These are phyloP conservation scores for Uromys caudimaculatus DNA, from an alignment of 2,797 vertebrate genomes.

Conservation along the genomic window DNA sequence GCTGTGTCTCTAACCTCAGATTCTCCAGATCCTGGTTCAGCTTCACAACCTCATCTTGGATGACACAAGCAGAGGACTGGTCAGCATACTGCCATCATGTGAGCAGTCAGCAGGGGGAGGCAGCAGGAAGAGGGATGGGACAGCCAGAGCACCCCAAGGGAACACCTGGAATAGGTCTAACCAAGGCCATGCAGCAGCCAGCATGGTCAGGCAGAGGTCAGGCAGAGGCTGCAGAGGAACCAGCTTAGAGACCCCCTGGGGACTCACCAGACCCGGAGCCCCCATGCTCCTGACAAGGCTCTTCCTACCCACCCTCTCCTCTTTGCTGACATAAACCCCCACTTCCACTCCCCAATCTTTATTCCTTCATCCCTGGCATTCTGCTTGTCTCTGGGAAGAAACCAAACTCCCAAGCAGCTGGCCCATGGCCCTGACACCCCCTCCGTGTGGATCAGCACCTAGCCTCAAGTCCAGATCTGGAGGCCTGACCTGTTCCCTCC, in stretches of 20 bases:
- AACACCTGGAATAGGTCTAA: neutral
- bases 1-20: constrained; percentile 43
- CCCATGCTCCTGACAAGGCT: neutral
- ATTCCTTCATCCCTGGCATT: neutral
- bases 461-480: too few species aligned
- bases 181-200: neutral
- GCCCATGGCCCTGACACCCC: neutral
- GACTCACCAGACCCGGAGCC: neutral
- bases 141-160: too few species aligned
- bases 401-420: neutral
- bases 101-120: too few species aligned
- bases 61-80: neutral
- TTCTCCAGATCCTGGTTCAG: neutral
- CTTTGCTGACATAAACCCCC: neutral
- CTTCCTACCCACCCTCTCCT: neutral
- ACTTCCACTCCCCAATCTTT: neutral
- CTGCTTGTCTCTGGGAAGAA: neutral
- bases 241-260: neutral
- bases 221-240: too few species aligned
- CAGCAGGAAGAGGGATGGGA: neutral
- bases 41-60: neutral
- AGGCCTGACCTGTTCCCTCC: neutral
- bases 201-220: neutral
- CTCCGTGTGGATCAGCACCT: neutral
- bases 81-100: neutral